Evolutionary conservation across 2,113 vertebrate species (phyloP).

Genomic region (Gobio gobio): DNA sequence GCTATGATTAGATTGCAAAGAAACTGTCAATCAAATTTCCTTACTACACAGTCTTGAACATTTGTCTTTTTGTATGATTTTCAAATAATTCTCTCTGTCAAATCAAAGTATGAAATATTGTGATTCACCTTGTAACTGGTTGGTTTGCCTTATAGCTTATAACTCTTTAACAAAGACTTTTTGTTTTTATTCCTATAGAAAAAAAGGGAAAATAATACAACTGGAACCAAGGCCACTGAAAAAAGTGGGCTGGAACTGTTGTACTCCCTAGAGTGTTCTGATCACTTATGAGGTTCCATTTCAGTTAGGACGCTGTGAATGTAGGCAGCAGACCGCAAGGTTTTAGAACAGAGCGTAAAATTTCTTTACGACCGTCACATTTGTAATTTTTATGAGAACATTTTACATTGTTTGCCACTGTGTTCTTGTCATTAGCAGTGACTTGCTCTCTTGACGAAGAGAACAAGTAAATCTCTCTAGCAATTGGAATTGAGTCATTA

Average conservation of each 20-base stretch:
- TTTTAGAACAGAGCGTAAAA: background rate
- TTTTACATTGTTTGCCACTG: background rate
- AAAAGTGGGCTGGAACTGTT: background rate
- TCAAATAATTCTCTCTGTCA: background rate
- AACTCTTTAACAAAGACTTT: background rate
- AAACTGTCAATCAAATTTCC: background rate
- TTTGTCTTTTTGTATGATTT: background rate
- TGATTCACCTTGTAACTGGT: background rate
- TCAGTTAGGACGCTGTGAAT: background rate
- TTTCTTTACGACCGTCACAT: background rate
- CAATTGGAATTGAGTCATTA: conserved; percentile 14
- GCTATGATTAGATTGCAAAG: background rate
- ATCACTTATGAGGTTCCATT: background rate
- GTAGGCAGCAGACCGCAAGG: background rate
- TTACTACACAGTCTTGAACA: background rate
- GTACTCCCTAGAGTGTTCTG: background rate
- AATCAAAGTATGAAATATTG: background rate
- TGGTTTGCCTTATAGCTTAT: background rate
- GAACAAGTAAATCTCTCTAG: conserved; percentile 2
- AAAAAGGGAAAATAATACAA: background rate
- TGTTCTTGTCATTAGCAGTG: background rate
- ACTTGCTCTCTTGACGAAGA: background rate
- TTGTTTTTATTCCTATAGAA: background rate
- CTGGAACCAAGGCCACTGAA: background rate
- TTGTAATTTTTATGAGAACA: background rate